These are phyloP conservation scores for Carposina sasakii DNA, from an alignment of 1,140 invertebrate genomes.

Conservation along the genomic window DNA sequence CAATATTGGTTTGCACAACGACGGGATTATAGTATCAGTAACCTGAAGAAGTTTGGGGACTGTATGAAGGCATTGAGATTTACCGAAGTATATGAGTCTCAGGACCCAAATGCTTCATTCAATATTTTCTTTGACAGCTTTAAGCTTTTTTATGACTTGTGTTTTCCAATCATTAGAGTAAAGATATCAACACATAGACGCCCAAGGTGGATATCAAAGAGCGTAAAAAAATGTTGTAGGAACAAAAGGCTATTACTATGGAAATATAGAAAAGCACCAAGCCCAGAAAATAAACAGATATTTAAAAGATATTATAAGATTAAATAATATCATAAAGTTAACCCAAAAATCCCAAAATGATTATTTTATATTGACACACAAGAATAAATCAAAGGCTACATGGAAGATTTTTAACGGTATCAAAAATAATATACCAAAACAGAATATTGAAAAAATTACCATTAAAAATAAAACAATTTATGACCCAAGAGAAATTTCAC, in stretches of 20 bases:
- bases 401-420: conserved; percentile 5
- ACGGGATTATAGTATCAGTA: not conserved
- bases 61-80: conserved; percentile 1
- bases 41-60: conserved; percentile 3
- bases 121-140: not conserved
- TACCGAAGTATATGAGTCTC: conserved; percentile 1
- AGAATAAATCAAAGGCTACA: conserved; percentile 4
- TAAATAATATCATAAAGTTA: conserved; percentile 3
- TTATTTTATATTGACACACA: not conserved
- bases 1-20: conserved; percentile 1
- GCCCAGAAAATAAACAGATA: not conserved
- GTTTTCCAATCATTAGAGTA: conserved; percentile 3
- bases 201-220: conserved; percentile 3
- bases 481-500: not conserved
- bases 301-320: not conserved
- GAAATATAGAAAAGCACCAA: conserved; percentile 3
- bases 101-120: conserved; percentile 1
- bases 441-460: not conserved
- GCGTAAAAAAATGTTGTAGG: not conserved
- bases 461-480: not conserved
- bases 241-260: conserved; percentile 1
- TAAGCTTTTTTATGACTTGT: conserved; percentile 6
- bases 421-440: not conserved
- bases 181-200: not conserved
- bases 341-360: conserved; percentile 7